These are phyloP conservation scores for Entelurus aequoreus DNA, from an alignment of 2,113 vertebrate genomes.

Conservation along the genomic window DNA sequence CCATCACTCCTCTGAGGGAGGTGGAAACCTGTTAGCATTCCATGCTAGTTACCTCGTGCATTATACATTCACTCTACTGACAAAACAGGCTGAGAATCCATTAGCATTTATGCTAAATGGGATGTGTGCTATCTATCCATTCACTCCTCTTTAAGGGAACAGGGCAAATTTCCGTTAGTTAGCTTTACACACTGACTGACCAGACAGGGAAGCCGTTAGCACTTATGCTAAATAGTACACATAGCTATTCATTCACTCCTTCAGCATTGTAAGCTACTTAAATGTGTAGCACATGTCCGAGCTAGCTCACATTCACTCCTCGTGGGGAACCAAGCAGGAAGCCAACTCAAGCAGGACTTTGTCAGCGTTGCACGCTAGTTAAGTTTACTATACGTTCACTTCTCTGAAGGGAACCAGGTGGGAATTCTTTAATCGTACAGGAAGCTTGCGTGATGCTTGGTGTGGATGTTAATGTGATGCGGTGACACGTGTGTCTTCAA, in stretches of 20 bases:
- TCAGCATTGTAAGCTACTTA: not conserved
- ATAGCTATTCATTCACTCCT: no score
- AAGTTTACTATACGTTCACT: constrained; percentile 14
- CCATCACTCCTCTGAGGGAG: not conserved
- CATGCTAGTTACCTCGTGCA: not conserved
- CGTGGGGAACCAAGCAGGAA: not conserved
- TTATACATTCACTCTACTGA: not conserved
- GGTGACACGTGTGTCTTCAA: constrained; percentile 13
- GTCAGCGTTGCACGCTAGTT: not conserved
- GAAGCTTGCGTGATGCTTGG: constrained; percentile 1
- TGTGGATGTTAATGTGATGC: constrained; percentile 24
- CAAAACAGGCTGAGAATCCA: not conserved
- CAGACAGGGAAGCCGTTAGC: no score
- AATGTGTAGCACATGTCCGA: not conserved
- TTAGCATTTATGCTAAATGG: not conserved
- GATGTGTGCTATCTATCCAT: no score
- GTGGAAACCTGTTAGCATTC: not conserved
- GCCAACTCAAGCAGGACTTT: not conserved
- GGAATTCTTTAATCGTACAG: constrained; percentile 36
- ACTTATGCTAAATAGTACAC: no score
- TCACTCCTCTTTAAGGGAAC: no score
- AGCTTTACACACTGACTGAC: no score
- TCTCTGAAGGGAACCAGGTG: constrained; percentile 25
- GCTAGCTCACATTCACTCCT: not conserved
- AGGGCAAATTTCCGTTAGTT: no score